Conservation (phyloP, 2,888 invertebrate species). For the Zeuzera pyrina region DNA sequence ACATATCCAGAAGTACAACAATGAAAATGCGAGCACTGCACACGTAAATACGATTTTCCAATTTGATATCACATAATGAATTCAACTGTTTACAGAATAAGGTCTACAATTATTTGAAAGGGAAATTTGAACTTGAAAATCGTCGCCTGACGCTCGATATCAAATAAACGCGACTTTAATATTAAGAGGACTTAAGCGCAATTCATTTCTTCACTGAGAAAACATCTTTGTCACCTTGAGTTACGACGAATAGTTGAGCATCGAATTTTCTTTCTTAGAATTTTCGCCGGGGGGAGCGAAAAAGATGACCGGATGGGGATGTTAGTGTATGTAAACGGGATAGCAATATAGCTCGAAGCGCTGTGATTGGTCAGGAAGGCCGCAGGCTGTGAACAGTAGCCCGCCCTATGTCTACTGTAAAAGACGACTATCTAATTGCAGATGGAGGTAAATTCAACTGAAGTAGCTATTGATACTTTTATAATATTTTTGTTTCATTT, state of each 20-base stretch:
- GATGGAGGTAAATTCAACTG: conserved; percentile 31
- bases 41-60: conserved; percentile 68
- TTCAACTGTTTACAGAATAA: conserved; percentile 46
- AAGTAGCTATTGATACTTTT: neutral
- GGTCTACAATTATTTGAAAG: conserved; percentile 53
- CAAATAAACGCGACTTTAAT: conserved; percentile 59
- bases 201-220: conserved; percentile 22
- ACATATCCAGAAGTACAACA: conserved; percentile 54
- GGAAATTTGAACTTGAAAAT: conserved; percentile 72
- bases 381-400: conserved; percentile 74
- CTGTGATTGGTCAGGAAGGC: conserved; percentile 75
- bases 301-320: conserved; percentile 43
- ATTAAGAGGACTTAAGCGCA: conserved; percentile 50
- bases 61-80: conserved; percentile 38
- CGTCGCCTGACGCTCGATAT: conserved; percentile 73
- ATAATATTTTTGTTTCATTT: too few relatives aligned
- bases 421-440: conserved; percentile 44
- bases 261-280: conserved; percentile 44
- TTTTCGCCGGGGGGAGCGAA: conserved; percentile 68
- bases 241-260: conserved; percentile 34
- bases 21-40: conserved; percentile 70
- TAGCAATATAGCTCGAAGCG: conserved; percentile 66
- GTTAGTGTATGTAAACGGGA: conserved; percentile 36
- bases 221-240: conserved; percentile 24
- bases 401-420: conserved; percentile 74